These are phyloP conservation scores for Uloborus plumipes DNA, from an alignment of 2,888 invertebrate species.

Conservation along the genomic window DNA sequence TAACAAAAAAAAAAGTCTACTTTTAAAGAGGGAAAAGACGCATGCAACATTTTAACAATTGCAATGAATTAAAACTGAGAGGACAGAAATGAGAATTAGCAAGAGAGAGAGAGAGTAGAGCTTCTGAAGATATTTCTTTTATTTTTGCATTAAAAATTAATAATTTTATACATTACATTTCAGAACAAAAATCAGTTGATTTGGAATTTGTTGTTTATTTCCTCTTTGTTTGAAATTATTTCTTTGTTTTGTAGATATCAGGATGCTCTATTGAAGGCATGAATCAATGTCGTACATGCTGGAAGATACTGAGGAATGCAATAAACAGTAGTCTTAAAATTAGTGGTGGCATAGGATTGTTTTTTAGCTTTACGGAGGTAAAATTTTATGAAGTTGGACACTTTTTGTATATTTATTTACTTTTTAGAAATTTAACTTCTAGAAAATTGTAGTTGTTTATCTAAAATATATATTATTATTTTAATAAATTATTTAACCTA, in stretches of 20 bases:
- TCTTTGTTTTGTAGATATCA: conserved; percentile 27
- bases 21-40: too few species aligned
- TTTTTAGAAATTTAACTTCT: too few species aligned
- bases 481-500: too few species aligned
- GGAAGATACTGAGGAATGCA: conserved; percentile 78
- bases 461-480: too few species aligned
- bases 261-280: conserved; percentile 50
- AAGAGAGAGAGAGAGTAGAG: too few species aligned
- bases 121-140: neutral
- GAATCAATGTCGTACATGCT: conserved; percentile 67
- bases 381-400: conserved; percentile 67
- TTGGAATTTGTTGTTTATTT: too few species aligned
- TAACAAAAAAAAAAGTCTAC: too few species aligned
- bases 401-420: too few species aligned
- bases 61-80: too few species aligned
- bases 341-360: conserved; percentile 92
- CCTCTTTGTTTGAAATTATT: neutral
- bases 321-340: conserved; percentile 90
- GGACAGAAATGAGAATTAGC: too few species aligned
- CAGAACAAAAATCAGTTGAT: neutral
- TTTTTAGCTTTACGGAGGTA: conserved; percentile 98
- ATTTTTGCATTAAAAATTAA: neutral
- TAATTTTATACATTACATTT: neutral
- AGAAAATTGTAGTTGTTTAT: neutral
- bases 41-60: too few species aligned